A percentile compares a stretch with the other conserved stretches of the same genome.
phyloP scores from a whole-genome alignment of 2,888 invertebrate genomes.

The Parnassius smintheus region DNA sequence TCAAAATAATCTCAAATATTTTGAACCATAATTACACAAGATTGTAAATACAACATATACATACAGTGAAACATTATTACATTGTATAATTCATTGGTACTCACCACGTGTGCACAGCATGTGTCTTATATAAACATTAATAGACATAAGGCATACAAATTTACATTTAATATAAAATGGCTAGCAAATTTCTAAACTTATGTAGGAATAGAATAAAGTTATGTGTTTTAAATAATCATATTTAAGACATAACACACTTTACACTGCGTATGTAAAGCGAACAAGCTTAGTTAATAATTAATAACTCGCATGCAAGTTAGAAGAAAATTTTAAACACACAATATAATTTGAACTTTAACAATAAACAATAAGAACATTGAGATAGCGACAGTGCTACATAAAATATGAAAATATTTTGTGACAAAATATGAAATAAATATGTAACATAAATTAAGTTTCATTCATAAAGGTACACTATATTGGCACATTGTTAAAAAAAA shows the following conservation, averaged over 20 bases:
- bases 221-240: conserved; percentile 2
- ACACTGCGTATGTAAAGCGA: conserved; percentile 14
- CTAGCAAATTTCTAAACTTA: conserved; percentile 25
- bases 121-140: neutral
- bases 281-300: neutral
- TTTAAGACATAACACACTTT: conserved; percentile 10
- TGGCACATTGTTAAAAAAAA: too few relatives aligned
- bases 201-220: conserved; percentile 20
- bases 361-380: neutral
- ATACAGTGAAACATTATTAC: neutral
- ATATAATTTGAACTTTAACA: conserved; percentile 6
- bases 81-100: neutral
- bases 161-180: conserved; percentile 14
- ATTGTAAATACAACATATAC: too few relatives aligned
- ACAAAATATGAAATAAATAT: too few relatives aligned
- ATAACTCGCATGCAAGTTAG: too few relatives aligned
- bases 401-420: neutral
- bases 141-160: neutral
- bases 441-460: neutral
- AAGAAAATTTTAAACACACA: conserved; percentile 3
- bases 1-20: too few relatives aligned
- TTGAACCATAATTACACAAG: too few relatives aligned
- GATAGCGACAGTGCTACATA: neutral
- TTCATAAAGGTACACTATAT: conserved; percentile 1
- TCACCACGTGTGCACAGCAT: neutral